Evolutionary conservation across 2,888 invertebrate genomes (phyloP), one percentile per base, ranked within the genome.

Genomic region (Meteorus cinctellus): DNA sequence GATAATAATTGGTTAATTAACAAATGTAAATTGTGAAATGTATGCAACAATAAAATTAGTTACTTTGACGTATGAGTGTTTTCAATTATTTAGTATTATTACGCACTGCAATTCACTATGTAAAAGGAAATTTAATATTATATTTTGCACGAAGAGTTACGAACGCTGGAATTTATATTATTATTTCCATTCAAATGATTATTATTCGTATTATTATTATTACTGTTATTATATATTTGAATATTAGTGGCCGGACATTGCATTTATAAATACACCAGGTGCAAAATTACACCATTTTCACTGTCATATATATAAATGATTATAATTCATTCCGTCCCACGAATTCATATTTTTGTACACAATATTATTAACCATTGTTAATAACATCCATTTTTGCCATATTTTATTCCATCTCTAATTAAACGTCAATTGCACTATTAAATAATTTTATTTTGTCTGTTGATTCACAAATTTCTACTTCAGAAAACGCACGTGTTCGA

Each of bases 71-170:
- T 6, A 55, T 8, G 55, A 55, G 19, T 55, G 10, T 55, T 55
- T 55, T 55, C n/a, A 55, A 55, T 55, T 55, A 19, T 19, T 1
- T 55, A 55, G 19, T 6, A 8, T 55, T 55, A 55, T 55, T 55
- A n/a, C 19, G n/a, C 55, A 55, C 19, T 19, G 19, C 6, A 19
- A 55, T 55, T 55, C n/a, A 55, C 19, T 19, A 19, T 5, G 55
- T 8, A 55, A 55, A 55, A 55, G n/a, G n/a, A 48, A 48, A 48
- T 48, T 48, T 48, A 48, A 48, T 48, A 48, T 48, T 5, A 48
- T 48, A 48, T 48, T 48, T 48, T n/a, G 48, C n/a, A n/a, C n/a
- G 5, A 5, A 48, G 48, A 48, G 16, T 48, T 14, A 16, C 6
- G 14, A 48, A 48, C 10, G 48, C 48, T 14, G 4, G 48, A 48